Evolutionary conservation across 2,888 invertebrate genomes (phyloP).

Genomic region (Camponotus fellah): DNA sequence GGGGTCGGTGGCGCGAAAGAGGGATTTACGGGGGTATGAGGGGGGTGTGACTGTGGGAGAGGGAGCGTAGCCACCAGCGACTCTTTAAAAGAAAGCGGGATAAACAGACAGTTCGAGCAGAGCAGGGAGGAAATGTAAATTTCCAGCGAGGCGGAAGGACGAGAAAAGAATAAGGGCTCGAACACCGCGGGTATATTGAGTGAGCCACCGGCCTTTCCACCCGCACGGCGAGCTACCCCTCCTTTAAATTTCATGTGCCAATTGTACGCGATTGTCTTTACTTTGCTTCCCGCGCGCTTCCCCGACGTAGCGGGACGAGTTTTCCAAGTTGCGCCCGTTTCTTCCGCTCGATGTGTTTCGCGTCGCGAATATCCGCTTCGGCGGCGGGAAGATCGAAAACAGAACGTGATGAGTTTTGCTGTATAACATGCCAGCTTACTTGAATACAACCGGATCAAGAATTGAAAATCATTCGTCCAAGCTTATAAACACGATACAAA

Average conservation of each 20-base stretch:
- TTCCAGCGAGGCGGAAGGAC: slow-evolving; percentile 85
- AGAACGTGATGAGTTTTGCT: slow-evolving; percentile 5
- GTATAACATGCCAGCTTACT: not conserved
- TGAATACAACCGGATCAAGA: not conserved
- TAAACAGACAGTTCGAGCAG: slow-evolving; percentile 85
- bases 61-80: slow-evolving; percentile 79
- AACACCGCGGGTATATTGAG: slow-evolving; percentile 82
- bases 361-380: slow-evolving; percentile 27
- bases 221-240: slow-evolving; percentile 64
- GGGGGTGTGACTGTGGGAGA: slow-evolving; percentile 63
- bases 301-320: slow-evolving; percentile 39
- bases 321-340: slow-evolving; percentile 50
- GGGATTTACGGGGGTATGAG: slow-evolving; percentile 57
- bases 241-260: slow-evolving; percentile 85
- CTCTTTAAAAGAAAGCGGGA: slow-evolving; percentile 86
- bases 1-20: slow-evolving; percentile 52
- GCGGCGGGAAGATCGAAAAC: slow-evolving; percentile 9
- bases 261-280: slow-evolving; percentile 84
- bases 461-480: not conserved
- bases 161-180: slow-evolving; percentile 85
- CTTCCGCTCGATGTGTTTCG: slow-evolving; percentile 52
- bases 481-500: not conserved
- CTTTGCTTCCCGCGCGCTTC: slow-evolving; percentile 68
- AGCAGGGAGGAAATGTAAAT: slow-evolving; percentile 85
- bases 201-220: slow-evolving; percentile 75